Conservation (phyloP, 2,797 vertebrate species). For the Centroberyx gerrardi region DNA sequence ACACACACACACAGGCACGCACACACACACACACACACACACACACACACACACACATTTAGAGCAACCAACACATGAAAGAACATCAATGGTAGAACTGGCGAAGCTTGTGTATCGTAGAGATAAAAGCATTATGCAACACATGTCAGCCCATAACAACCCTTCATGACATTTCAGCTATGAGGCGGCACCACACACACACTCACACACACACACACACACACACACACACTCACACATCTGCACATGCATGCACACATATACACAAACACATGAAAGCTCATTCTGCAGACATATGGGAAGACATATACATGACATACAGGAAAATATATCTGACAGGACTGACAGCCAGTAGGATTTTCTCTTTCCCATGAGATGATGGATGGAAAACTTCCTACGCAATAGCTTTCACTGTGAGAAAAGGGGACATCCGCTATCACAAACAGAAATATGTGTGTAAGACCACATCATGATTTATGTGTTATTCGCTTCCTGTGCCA, state of each 20-base stretch:
- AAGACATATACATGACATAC: conserved; percentile 14
- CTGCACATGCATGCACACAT: background rate
- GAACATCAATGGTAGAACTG: conserved; percentile 68
- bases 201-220: conserved; percentile 2
- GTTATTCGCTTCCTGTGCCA: conserved; percentile 3
- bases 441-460: background rate
- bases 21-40: conserved; percentile 18
- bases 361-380: conserved; percentile 30
- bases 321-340: conserved; percentile 41
- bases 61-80: conserved; percentile 71
- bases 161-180: conserved; percentile 37
- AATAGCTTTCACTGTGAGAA: conserved; percentile 4
- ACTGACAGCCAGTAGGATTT: conserved; percentile 43
- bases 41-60: conserved; percentile 29
- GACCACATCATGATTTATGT: background rate
- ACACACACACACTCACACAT: background rate
- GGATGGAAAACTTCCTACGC: conserved; percentile 16
- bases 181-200: conserved; percentile 9
- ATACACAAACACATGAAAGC: background rate
- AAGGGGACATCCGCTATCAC: background rate
- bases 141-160: conserved; percentile 48
- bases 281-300: background rate
- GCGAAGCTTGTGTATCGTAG: conserved; percentile 51
- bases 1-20: conserved; percentile 24
- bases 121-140: conserved; percentile 75